Evolutionary conservation across 2,113 vertebrate genomes (phyloP).

Genomic region (Gnathonemus longibarbis): DNA sequence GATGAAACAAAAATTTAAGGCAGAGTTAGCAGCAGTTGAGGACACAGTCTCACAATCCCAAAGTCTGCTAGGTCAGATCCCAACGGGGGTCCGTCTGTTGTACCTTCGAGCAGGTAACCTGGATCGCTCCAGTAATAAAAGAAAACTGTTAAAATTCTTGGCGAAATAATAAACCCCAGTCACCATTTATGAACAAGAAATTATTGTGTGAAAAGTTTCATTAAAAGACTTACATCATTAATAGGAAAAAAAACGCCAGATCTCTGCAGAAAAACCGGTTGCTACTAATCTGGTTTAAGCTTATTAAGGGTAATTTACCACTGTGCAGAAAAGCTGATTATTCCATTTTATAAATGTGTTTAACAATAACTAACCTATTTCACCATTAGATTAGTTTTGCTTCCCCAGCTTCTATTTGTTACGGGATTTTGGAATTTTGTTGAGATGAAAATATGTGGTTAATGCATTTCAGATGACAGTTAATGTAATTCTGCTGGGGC

Average conservation of each 20-base stretch:
- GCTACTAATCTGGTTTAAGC: conserved; percentile 59
- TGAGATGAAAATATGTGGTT: background rate
- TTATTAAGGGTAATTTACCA: conserved; percentile 58
- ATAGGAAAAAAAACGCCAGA: conserved; percentile 46
- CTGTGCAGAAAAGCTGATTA: conserved; percentile 59
- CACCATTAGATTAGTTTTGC: conserved; percentile 22
- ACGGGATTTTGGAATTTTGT: conserved; percentile 5
- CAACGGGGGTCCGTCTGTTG: background rate
- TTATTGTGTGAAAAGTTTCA: conserved; percentile 41
- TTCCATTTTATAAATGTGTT: conserved; percentile 34
- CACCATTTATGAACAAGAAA: conserved; percentile 26
- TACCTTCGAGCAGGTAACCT: background rate
- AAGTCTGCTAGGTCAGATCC: background rate
- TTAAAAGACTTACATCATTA: conserved; percentile 19
- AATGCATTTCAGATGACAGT: background rate
- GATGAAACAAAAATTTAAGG: background rate
- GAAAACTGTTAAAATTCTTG: background rate
- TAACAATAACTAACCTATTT: conserved; percentile 32
- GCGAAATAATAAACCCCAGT: background rate
- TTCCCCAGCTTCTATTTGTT: background rate
- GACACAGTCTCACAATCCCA: background rate
- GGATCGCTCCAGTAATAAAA: background rate
- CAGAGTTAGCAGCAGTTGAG: background rate
- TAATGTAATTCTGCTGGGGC: background rate
- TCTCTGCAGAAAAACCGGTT: conserved; percentile 29